Conservation (phyloP, 1,140 invertebrate genomes). For the Penaeus chinensis region DNA sequence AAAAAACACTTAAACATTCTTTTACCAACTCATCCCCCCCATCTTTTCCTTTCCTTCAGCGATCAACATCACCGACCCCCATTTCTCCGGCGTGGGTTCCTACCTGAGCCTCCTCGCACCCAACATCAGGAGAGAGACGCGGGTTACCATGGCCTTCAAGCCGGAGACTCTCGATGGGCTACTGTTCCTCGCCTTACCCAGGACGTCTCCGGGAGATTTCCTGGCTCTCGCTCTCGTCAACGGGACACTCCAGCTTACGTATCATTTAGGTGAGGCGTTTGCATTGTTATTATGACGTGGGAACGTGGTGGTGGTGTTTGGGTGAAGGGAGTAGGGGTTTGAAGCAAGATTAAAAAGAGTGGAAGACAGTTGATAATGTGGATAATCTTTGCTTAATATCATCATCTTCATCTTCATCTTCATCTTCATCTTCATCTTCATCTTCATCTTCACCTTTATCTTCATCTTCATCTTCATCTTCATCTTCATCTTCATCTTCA, state of each 20-base stretch:
- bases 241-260: slow-evolving; percentile 49
- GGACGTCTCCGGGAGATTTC: slow-evolving; percentile 40
- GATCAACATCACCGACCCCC: slow-evolving; percentile 55
- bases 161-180: slow-evolving; percentile 43
- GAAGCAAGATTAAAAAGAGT: not conserved
- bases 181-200: slow-evolving; percentile 46
- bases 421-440: not conserved
- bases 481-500: not conserved
- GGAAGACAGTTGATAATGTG: slow-evolving; percentile 15
- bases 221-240: slow-evolving; percentile 55
- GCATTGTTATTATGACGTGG: too few relatives aligned
- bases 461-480: not conserved
- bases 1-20: not conserved
- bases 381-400: not conserved
- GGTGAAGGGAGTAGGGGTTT: not conserved
- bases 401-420: not conserved
- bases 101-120: slow-evolving; percentile 37
- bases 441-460: not conserved
- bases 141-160: slow-evolving; percentile 47
- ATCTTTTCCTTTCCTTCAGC: not conserved
- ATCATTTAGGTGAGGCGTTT: slow-evolving; percentile 51
- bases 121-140: slow-evolving; percentile 44
- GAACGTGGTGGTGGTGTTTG: not conserved
- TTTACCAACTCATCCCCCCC: not conserved
- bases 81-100: slow-evolving; percentile 53